Evolutionary conservation across 2,888 invertebrate species (phyloP), one percentile per base, ranked within the genome.

Genomic region (Emmelina monodactyla): DNA sequence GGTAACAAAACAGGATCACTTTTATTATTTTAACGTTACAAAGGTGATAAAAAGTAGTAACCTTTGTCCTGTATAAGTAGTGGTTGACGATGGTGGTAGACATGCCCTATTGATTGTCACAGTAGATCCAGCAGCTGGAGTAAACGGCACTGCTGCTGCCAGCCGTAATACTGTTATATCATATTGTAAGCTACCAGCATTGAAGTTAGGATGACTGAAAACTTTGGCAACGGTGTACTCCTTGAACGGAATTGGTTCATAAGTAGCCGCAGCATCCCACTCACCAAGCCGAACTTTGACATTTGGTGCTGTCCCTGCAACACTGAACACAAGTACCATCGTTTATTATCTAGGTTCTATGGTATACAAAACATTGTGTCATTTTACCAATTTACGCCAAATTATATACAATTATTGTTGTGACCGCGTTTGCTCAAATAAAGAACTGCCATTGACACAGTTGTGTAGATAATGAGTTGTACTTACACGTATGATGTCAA

Each of bases 121-220:
- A 2, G 72, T 76, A 5, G 83, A 62, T 0, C 83, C 82, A n/a
- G 41, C 45, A 14, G 46, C 41, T 1, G 79, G 73, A 1, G 70
- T 59, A 5, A 86, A 53, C 1, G 82, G 80, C 12, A 88, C 83
- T 1, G 85, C 53, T 0, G 76, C 53, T 45, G 83, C 70, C n/a
- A 96, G 64, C 38, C 86, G 82, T 16, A 96, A 60, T 1, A 96
- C 80, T 1, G 93, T 94, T 22, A 96, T 82, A 58, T 94, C 92
- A 55, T 91, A 92, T 45, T 87, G 86, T 30, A 94, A 76, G 42
- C 89, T 92, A 36, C 76, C 80, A 0, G 85, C 64, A 53, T 88
- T 87, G 61, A 85, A 95, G 11, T 83, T 80, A 0, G 90, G 83
- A 49, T 85, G 84, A 5, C 85, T 70, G 43, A 82, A 84, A 25